Conservation (phyloP, 1,140 invertebrate species). For the Ladona fulva region DNA sequence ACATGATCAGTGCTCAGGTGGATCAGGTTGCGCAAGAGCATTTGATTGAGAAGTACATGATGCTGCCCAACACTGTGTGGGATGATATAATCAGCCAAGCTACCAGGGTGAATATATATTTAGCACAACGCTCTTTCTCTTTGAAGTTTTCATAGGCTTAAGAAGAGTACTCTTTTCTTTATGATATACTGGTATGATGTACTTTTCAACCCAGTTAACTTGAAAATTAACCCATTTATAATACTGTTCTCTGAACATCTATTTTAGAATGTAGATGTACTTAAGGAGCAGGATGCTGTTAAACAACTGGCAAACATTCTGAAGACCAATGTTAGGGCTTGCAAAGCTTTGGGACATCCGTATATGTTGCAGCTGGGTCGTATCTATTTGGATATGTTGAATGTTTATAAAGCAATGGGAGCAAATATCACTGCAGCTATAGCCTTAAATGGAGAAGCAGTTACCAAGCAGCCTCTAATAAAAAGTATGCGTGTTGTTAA, state of each 20-base stretch:
- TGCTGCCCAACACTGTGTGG: conserved; percentile 97
- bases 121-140: too few species aligned
- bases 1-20: conserved; percentile 95
- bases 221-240: too few species aligned
- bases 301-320: conserved; percentile 96
- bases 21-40: conserved; percentile 83
- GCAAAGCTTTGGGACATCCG: conserved; percentile 91
- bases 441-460: conserved; percentile 84
- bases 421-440: conserved; percentile 97
- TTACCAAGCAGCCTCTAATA: conserved; percentile 95
- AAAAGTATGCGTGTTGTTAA: conserved; percentile 98
- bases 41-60: conserved; percentile 96
- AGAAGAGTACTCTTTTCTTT: too few species aligned
- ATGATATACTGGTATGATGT: too few species aligned
- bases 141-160: too few species aligned
- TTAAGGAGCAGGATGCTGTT: conserved; percentile 93
- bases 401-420: conserved; percentile 99
- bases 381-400: conserved; percentile 98
- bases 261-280: conserved; percentile 80
- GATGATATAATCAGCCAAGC: conserved; percentile 97
- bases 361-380: conserved; percentile 88
- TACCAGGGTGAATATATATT: conserved; percentile 61
- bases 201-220: too few species aligned
- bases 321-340: conserved; percentile 97
- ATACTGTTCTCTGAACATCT: too few species aligned